Evolutionary conservation across 2,797 vertebrate species (phyloP), one percentile per base, ranked within the genome.

Genomic region (Xenopus petersii): DNA sequence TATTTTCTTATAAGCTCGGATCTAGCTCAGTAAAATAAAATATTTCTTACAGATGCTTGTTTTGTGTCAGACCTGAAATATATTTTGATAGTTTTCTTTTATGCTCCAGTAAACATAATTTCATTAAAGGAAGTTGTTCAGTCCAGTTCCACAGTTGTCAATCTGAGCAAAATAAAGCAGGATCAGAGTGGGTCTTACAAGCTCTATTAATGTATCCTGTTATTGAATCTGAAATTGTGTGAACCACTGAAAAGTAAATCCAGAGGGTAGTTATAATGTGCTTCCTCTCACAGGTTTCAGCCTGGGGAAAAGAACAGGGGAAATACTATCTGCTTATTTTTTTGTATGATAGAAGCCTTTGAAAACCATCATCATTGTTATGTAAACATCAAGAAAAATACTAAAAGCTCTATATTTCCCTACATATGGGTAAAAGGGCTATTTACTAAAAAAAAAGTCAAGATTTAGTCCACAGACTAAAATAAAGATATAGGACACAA

Each of bases 11-110:
- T 64, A 83, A 79, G 77, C 79, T 75, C 80, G 82, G 33, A 79
- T 71, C 80, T 74, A 59, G 21, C 75, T 78, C 63, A n/a, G 10
- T 64, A 77, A 79, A 84, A 86, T 68, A 75, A 74, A 82, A 84
- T 62, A 74, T 71, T 26, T 71, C 69, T 2, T 17, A 62, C 77
- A 47, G 30, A 72, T 73, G 65, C 48, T 55, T 74, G 36, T 75
- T 70, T 77, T 46, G 7, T 46, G 74, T 66, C 71, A 80, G 58
- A 79, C 1, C 15, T 4, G 1, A 80, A 82, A 79, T 79, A 69
- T 65, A 74, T 73, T 69, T 74, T 71, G 46, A 68, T 42, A 0
- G 10, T 79, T 84, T 84, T 75, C 64, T 80, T 81, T 73, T 73
- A 33, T 71, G 81, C 66, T 73, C 30, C 76, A 59, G 47, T 33